Base-by-base conservation (phyloP, 2,888 invertebrate genomes). In the Apomyelois bistriatella region DNA sequence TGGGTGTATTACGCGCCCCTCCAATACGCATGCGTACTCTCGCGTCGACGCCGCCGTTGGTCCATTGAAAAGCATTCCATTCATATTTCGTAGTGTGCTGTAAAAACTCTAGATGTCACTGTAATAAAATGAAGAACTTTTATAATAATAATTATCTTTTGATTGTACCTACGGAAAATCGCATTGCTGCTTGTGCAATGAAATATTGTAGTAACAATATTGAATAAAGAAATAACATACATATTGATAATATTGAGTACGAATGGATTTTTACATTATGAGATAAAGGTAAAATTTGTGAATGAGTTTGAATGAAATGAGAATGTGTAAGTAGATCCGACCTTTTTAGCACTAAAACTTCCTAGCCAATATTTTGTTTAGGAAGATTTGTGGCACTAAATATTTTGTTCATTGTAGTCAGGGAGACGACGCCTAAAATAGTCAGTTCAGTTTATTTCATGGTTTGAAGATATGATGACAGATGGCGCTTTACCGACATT, bases 11-110 rank as follows among this genome's bases (percentile, higher is more conserved):
- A 79, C 65, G 57, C 68, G 67, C 83, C 79, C 83, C 85, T 75
- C 82, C 74, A 76, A 56, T 64, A 75, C 88, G 88, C 89, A 80
- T 78, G 88, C 83, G 88, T 87, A 82, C 59, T 60, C 65, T 71
- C 71, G 74, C 75, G 75, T 70, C 66, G 60, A 22, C 64, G 65
- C 67, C 70, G 74, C 67, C 70, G 74, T 74, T 76, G 74, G 76
- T 60, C 46, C 9, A 15, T 46, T 28, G 28, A 6, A 46, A 17
- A 55, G 54, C 53, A 53, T 37, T 15, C 12, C 1, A 17, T 35
- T 50, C 28, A n/a, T 36, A 28, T 13, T 36, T 10, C 3, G 15
- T 52, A 52, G 52, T 52, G 43, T 3, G 3, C 22, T 10, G 3
- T 6, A 15, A 28, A 12, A 15, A 5, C 6, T 7, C 43, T 9